Percentiles rank a stretch among this genome's conserved stretches.
phyloP scores from a whole-genome alignment of 2,888 invertebrate species.

The Hypomecis punctinalis region DNA sequence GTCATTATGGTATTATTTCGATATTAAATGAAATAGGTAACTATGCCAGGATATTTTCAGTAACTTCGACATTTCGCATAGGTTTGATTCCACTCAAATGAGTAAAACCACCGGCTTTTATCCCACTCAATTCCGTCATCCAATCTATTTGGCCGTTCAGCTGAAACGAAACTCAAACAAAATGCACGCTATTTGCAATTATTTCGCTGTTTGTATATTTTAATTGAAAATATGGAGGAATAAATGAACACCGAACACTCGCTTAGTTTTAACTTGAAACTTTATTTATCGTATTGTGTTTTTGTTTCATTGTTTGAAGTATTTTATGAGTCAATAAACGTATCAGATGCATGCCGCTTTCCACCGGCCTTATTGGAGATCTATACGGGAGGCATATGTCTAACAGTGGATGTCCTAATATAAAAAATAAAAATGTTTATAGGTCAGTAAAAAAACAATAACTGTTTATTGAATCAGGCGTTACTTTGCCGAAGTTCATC shows the following conservation, averaged over 20 bases:
- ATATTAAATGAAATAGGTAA: too few species aligned
- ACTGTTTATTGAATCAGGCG: too few species aligned
- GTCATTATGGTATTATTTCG: too few species aligned
- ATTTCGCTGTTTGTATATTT: constrained; percentile 21
- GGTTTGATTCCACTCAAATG: constrained; percentile 11
- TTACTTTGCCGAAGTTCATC: too few species aligned
- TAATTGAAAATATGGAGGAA: constrained; percentile 3
- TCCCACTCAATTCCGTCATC: constrained; percentile 44
- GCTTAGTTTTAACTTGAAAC: neutral
- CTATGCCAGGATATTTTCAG: too few species aligned
- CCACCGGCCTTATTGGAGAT: too few species aligned
- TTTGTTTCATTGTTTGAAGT: neutral
- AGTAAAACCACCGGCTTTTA: constrained; percentile 20
- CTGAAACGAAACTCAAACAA: constrained; percentile 18
- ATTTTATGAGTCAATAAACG: too few species aligned
- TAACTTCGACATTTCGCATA: neutral
- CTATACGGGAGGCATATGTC: too few species aligned
- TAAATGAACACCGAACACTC: neutral
- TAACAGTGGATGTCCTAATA: too few species aligned
- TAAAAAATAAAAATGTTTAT: too few species aligned
- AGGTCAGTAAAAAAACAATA: too few species aligned
- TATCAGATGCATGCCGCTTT: too few species aligned
- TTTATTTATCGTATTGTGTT: neutral
- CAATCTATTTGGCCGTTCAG: constrained; percentile 42
- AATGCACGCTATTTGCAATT: constrained; percentile 31